Percentiles rank a stretch among this genome's conserved stretches.
Conservation (phyloP, 2,113 vertebrate genomes). For the Coreoperca whiteheadi region DNA sequence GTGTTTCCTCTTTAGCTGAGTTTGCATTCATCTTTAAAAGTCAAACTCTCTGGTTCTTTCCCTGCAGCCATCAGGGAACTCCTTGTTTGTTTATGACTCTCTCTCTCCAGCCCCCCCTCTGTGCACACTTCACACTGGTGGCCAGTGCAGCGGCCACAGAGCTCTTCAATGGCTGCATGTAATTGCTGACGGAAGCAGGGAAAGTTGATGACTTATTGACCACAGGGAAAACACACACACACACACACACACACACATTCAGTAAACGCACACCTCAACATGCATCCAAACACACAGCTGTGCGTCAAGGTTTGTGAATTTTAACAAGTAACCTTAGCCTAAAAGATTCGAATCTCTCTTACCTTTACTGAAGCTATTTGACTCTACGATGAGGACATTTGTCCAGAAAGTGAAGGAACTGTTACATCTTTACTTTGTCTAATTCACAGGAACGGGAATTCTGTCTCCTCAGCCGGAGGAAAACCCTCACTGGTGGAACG, state of each 20-base stretch:
- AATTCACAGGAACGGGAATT: constrained; percentile 91
- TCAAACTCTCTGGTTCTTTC: constrained; percentile 47
- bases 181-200: constrained; percentile 56
- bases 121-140: constrained; percentile 32
- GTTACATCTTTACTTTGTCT: neutral
- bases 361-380: neutral
- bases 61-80: constrained; percentile 48
- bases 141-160: constrained; percentile 33
- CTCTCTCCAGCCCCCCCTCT: constrained; percentile 4
- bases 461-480: constrained; percentile 95
- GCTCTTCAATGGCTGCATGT: constrained; percentile 48
- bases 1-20: constrained; percentile 66
- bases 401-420: neutral
- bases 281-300: neutral
- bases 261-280: neutral
- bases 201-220: constrained; percentile 50
- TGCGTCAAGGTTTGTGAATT: constrained; percentile 6
- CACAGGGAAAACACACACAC: constrained; percentile 35
- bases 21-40: constrained; percentile 60
- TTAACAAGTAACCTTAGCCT: neutral
- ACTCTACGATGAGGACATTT: neutral
- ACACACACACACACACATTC: constrained; percentile 10
- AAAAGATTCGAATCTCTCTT: neutral
- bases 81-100: constrained; percentile 58
- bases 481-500: constrained; percentile 99